A percentile compares a stretch with the other conserved stretches of the same genome.
These are phyloP conservation scores for Melinaea menophilus DNA, from an alignment of 2,888 invertebrate genomes.

Conservation along the genomic window DNA sequence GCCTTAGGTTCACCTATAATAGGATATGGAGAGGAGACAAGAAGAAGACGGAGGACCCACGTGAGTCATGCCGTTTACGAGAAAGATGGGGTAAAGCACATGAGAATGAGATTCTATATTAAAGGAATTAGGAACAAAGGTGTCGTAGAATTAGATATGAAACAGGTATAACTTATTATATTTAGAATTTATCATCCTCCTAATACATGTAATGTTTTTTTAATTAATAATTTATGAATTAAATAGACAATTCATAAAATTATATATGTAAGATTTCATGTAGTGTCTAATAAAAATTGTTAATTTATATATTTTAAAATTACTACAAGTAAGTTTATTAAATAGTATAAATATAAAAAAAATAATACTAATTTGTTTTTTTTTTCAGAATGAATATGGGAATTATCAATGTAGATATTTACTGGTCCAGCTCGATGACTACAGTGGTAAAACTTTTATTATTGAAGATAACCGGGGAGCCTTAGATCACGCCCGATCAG, in stretches of 20 bases:
- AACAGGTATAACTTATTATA: conserved; percentile 77
- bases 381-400: conserved; percentile 84
- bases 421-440: conserved; percentile 89
- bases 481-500: conserved; percentile 50
- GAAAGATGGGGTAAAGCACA: conserved; percentile 85
- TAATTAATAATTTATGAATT: no score
- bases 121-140: conserved; percentile 89
- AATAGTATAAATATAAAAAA: neutral
- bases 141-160: conserved; percentile 91
- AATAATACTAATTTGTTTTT: conserved; percentile 7
- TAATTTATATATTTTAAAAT: no score
- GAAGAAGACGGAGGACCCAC: conserved; percentile 89
- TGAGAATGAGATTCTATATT: conserved; percentile 94
- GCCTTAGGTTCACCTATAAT: conserved; percentile 93
- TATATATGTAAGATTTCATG: no score
- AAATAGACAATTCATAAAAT: no score
- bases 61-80: conserved; percentile 87
- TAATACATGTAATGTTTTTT: no score
- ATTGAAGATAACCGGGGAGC: conserved; percentile 85
- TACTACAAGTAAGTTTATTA: neutral
- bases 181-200: neutral
- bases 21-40: conserved; percentile 91
- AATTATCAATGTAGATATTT: conserved; percentile 90
- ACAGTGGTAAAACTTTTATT: conserved; percentile 84
- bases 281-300: no score